These are phyloP conservation scores for Mesembrinibis cayennensis DNA, from an alignment of 2,113 vertebrate genomes.

Conservation along the genomic window DNA sequence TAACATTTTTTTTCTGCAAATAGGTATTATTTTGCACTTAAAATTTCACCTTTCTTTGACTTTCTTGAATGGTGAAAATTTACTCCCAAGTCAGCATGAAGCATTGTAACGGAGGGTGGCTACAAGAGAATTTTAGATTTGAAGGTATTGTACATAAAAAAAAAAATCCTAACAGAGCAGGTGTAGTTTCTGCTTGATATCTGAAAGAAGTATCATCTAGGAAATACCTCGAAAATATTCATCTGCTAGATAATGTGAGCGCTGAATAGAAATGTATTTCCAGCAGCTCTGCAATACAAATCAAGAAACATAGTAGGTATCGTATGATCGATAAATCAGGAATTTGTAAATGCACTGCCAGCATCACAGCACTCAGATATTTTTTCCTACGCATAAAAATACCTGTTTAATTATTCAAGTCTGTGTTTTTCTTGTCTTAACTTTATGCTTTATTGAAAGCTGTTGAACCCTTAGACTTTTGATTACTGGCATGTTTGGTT, in stretches of 20 bases:
- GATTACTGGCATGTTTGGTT: not conserved
- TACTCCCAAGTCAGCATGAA: not conserved
- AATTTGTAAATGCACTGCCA: not conserved
- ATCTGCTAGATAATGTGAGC: not conserved
- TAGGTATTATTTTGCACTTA: not conserved
- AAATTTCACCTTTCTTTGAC: not conserved
- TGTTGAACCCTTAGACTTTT: not conserved
- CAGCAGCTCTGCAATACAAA: not conserved
- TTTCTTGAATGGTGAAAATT: not conserved
- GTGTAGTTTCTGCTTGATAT: not conserved
- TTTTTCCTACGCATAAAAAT: not conserved
- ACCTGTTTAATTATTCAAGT: not conserved
- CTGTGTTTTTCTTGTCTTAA: not conserved
- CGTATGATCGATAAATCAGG: not conserved
- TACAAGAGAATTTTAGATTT: not conserved
- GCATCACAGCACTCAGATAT: not conserved
- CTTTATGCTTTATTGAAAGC: not conserved
- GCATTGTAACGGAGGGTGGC: not conserved
- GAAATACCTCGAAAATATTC: not conserved
- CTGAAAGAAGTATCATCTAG: not conserved
- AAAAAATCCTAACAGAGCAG: not conserved
- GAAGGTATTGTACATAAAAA: not conserved
- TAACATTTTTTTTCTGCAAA: not conserved
- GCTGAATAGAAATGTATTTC: not conserved
- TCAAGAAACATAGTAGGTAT: not conserved